Base-by-base conservation (phyloP, 1,140 invertebrate genomes). In the Ptiloglossa arizonensis region DNA sequence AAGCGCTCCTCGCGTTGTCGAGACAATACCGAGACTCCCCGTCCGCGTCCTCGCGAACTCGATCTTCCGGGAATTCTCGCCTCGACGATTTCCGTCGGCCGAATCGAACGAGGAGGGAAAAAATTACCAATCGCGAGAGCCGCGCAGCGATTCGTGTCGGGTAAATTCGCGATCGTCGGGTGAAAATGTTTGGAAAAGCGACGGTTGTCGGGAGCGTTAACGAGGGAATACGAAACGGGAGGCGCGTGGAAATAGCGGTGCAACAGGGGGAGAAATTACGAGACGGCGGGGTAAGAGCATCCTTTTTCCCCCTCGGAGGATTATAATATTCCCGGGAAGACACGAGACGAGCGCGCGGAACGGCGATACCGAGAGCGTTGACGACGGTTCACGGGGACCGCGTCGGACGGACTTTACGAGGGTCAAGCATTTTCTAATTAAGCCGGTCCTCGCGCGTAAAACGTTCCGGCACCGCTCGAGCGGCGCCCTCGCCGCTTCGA, bases 391-490 rank as follows among this genome's bases (percentile, higher is more conserved):
- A 46, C 22, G 41, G 48, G 44, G 35, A 74, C 69, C 71, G 62
- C 54, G 62, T 79, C 69, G 75, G 46, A 52, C 24, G 41, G 46
- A 63, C 56, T 85, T 85, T 85, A 85, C 79, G 84, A 88, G 81
- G 83, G 85, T 88, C 86, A 88, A 88, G 87, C 82, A 89, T 89
- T 89, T 87, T 88, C 87, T 89, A 87, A 88, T 89, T 88, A 89
- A 87, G 86, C 78, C 84, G 71, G 81, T 79, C 79, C 81, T 76
- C 27, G 24, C 71, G 60, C 87, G 85, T 88, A 88, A 88, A 87
- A 87, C 77, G 82, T 82, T 85, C 82, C 75, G 79, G 67, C 79
- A 57, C 44, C 67, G 85, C 66, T 77, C 60, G 71, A 79, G 70
- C 74, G 63, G 59, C 64, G 41, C 63, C 64, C 79, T 72, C 50